A percentile compares a stretch with the other conserved stretches of the same genome.
These are phyloP conservation scores for Anadara kagoshimensis DNA, from an alignment of 1,140 invertebrate species.

Conservation along the genomic window DNA sequence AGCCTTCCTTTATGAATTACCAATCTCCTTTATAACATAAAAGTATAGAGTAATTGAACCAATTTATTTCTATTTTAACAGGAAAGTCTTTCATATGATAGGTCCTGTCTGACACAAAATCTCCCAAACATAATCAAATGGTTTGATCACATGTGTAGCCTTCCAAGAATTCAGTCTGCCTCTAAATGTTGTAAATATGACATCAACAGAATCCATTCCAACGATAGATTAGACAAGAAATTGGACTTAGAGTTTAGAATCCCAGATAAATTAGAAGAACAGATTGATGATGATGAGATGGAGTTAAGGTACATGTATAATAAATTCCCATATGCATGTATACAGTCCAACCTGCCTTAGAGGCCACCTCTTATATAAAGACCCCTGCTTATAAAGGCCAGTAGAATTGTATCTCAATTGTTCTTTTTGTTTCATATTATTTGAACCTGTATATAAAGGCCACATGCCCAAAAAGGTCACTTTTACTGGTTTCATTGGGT, in stretches of 20 bases:
- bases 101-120: conserved; percentile 12
- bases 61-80: conserved; percentile 6
- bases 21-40: no score
- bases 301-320: conserved; percentile 49
- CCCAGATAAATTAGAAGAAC: conserved; percentile 26
- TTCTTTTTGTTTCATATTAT: no score
- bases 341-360: no score
- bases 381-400: no score
- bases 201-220: conserved; percentile 21
- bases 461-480: no score
- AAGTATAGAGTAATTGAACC: no score
- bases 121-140: conserved; percentile 55
- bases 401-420: no score
- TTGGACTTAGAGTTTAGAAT: conserved; percentile 7
- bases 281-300: conserved; percentile 49
- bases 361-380: no score
- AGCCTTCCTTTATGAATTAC: no score
- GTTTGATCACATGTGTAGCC: conserved; percentile 54
- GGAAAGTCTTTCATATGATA: conserved; percentile 42
- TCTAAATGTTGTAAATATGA: conserved; percentile 47
- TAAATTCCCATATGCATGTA: background rate
- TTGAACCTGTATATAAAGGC: no score
- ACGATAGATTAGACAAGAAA: background rate
- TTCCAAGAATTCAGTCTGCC: conserved; percentile 52
- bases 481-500: no score